Evolutionary conservation across 2,888 invertebrate genomes (phyloP).

Genomic region (Drosophila trichaetosa): DNA sequence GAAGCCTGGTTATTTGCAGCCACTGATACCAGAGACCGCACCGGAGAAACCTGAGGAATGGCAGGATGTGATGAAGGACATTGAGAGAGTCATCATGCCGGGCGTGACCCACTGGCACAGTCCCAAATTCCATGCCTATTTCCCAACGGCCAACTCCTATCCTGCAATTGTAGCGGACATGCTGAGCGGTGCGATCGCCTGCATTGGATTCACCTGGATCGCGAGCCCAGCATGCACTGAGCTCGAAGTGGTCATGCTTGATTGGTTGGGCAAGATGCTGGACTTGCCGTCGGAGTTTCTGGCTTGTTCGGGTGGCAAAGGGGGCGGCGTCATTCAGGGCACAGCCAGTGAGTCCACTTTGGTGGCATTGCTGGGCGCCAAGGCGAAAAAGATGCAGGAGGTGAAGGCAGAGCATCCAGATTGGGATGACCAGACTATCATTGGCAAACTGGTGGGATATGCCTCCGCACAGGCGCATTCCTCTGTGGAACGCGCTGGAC

Average conservation of each 20-base stretch:
- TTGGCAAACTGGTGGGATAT: slow-evolving; percentile 94
- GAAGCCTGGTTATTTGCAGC: slow-evolving; percentile 96
- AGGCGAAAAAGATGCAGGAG: slow-evolving; percentile 89
- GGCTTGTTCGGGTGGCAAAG: slow-evolving; percentile 92
- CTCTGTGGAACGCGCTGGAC: slow-evolving; percentile 96
- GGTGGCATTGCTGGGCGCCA: slow-evolving; percentile 96
- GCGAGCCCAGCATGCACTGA: slow-evolving; percentile 98
- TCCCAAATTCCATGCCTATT: slow-evolving; percentile 97
- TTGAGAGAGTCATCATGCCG: slow-evolving; percentile 98
- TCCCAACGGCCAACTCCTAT: slow-evolving; percentile 96
- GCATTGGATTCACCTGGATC: slow-evolving; percentile 98
- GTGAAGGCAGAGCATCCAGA: slow-evolving; percentile 90
- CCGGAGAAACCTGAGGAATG: slow-evolving; percentile 94
- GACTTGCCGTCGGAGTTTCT: slow-evolving; percentile 94
- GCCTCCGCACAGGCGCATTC: slow-evolving; percentile 96
- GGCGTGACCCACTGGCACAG: slow-evolving; percentile 99
- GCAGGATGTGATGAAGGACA: slow-evolving; percentile 95
- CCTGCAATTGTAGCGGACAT: slow-evolving; percentile 98
- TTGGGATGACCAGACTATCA: slow-evolving; percentile 90
- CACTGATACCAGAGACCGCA: slow-evolving; percentile 93
- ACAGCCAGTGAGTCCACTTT: slow-evolving; percentile 98
- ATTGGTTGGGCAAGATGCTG: slow-evolving; percentile 98
- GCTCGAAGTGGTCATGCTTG: slow-evolving; percentile 96
- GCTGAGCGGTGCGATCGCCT: slow-evolving; percentile 96
- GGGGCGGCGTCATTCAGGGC: slow-evolving; percentile 96